Evolutionary conservation across 2,113 vertebrate genomes (phyloP).

Genomic region (Lasiurus cinereus): DNA sequence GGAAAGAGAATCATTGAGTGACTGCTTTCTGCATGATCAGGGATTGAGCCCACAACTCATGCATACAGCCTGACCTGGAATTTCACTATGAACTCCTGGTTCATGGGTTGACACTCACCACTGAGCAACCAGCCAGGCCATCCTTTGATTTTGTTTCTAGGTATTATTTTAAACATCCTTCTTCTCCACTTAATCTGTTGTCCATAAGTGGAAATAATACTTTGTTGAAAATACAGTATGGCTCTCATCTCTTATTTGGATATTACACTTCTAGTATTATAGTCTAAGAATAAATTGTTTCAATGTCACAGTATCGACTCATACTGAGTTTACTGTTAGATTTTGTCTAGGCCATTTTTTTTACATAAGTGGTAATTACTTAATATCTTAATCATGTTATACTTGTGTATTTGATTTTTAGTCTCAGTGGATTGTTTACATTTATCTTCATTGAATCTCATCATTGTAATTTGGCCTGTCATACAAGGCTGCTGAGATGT

Average conservation of each 20-base stretch:
- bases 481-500: slow-evolving; percentile 28
- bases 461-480: slow-evolving; percentile 63
- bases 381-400: slow-evolving; percentile 76
- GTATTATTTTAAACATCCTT: neutral
- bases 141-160: neutral
- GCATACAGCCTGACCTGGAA: too few species aligned
- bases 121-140: neutral
- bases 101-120: too few species aligned
- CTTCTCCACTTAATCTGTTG: neutral
- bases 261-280: neutral
- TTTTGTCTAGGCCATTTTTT: slow-evolving; percentile 32
- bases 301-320: slow-evolving; percentile 45
- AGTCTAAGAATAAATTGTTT: slow-evolving; percentile 49
- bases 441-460: slow-evolving; percentile 75
- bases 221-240: neutral
- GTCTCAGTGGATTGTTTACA: slow-evolving; percentile 62
- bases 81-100: too few species aligned
- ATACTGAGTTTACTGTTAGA: slow-evolving; percentile 42
- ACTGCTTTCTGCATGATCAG: too few species aligned
- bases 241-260: neutral
- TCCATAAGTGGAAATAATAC: neutral
- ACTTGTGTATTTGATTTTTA: slow-evolving; percentile 63
- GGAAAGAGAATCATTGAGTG: too few species aligned
- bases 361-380: slow-evolving; percentile 59
- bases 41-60: too few species aligned